These are phyloP conservation scores for Poecilia latipinna DNA, from an alignment of 2,113 vertebrate genomes.

Conservation along the genomic window DNA sequence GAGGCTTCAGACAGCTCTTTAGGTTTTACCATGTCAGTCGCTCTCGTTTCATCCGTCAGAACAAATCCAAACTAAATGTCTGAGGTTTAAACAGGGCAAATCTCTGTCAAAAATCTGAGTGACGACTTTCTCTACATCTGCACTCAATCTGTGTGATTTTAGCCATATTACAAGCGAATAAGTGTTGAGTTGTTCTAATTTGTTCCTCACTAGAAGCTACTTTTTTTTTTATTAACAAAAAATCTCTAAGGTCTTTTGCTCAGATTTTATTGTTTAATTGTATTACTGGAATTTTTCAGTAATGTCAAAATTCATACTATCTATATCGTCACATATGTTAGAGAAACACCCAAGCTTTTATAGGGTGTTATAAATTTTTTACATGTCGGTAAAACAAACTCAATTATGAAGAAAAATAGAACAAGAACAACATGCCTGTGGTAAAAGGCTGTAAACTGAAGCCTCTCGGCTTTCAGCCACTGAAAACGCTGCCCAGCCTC, in stretches of 20 bases:
- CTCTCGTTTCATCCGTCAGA: too few relatives aligned
- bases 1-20: background rate
- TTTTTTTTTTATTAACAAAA: background rate
- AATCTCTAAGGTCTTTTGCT: too few relatives aligned
- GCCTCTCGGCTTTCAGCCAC: too few relatives aligned
- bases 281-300: background rate
- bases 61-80: too few relatives aligned
- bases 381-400: too few relatives aligned
- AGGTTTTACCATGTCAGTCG: background rate
- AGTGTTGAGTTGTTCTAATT: background rate
- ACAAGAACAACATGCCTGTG: background rate
- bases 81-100: too few relatives aligned
- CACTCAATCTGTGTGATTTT: background rate
- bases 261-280: background rate
- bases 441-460: background rate
- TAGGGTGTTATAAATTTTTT: background rate
- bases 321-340: background rate
- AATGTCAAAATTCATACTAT: background rate
- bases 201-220: background rate
- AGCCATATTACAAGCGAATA: background rate
- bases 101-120: too few relatives aligned
- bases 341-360: background rate
- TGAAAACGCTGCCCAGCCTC: too few relatives aligned
- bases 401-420: too few relatives aligned
- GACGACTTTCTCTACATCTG: background rate